phyloP scores from a whole-genome alignment of 2,888 invertebrate genomes.

The Diarsia dahlii region DNA sequence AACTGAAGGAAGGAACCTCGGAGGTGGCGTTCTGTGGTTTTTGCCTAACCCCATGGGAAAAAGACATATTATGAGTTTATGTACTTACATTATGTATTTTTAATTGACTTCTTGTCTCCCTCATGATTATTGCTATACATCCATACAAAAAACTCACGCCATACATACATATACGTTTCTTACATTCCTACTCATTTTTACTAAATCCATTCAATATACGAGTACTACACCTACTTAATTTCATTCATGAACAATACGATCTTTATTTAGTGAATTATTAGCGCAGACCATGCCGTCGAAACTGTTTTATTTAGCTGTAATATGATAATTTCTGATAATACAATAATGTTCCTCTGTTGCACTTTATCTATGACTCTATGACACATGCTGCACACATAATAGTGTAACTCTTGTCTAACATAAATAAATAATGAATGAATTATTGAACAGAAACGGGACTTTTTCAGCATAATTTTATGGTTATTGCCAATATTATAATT shows the following conservation, averaged over 20 bases:
- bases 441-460: neutral
- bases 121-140: too few species aligned
- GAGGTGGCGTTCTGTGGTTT: too few species aligned
- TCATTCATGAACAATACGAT: neutral
- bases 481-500: neutral
- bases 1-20: too few species aligned
- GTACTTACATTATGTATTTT: too few species aligned
- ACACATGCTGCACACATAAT: slow-evolving; percentile 1
- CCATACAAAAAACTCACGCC: too few species aligned
- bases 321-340: slow-evolving; percentile 41
- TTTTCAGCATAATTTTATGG: neutral
- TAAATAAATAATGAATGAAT: neutral
- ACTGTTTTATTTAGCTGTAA: slow-evolving; percentile 23
- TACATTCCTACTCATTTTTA: neutral
- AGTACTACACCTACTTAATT: neutral
- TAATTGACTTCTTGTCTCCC: too few species aligned
- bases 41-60: too few species aligned
- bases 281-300: slow-evolving; percentile 4
- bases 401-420: neutral
- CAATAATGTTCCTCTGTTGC: slow-evolving; percentile 10
- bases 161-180: too few species aligned
- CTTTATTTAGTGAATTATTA: neutral
- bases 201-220: neutral
- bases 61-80: too few species aligned
- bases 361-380: neutral